phyloP scores from a whole-genome alignment of 2,797 vertebrate species.

The Halcyon smyrnensis region DNA sequence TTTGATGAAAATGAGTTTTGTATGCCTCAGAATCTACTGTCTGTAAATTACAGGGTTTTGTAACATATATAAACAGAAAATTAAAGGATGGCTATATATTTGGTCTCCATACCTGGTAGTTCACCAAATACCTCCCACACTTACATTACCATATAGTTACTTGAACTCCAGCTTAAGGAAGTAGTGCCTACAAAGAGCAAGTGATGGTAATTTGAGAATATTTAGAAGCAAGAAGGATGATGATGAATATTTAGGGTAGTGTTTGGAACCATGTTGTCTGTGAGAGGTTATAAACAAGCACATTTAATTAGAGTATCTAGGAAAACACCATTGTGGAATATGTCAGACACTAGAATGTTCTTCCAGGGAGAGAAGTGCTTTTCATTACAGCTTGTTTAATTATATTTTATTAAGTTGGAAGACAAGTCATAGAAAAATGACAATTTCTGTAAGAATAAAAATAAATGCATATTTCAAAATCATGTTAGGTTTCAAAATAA shows the following conservation, averaged over 20 bases:
- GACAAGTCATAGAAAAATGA: neutral
- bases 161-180: neutral
- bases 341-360: neutral
- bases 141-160: neutral
- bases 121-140: neutral
- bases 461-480: neutral
- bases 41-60: neutral
- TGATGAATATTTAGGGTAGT: neutral
- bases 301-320: neutral
- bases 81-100: neutral
- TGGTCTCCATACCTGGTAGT: neutral
- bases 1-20: neutral
- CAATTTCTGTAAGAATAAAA: neutral
- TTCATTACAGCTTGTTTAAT: neutral
- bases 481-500: neutral
- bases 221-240: neutral
- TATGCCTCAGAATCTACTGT: neutral
- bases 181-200: neutral
- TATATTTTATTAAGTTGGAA: neutral
- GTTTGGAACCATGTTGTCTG: neutral
- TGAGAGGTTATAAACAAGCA: neutral
- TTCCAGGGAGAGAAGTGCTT: neutral
- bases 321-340: neutral
- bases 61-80: neutral
- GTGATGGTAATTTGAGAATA: neutral